Base-by-base conservation (phyloP, 2,888 invertebrate genomes). In the Sarcophaga variegata region DNA sequence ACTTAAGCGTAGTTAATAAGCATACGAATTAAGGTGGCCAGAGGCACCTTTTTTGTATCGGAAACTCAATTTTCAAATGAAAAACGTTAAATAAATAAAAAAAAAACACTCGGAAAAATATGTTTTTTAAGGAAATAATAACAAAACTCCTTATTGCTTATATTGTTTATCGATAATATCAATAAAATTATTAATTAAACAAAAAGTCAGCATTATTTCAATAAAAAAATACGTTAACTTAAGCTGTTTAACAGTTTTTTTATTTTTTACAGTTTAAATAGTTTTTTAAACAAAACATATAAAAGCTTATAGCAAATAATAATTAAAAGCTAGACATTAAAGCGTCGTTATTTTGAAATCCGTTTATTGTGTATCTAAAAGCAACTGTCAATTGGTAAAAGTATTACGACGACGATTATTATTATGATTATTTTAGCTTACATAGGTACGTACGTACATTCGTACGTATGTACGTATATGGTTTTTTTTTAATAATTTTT, bases 311-410 rank as follows among this genome's bases (percentile, higher is more conserved):
- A 37, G 6, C 27, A 27, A 70, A 63, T 12, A 75, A 62, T 54
- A 47, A 75, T 54, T 54, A 17, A 54, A 54, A 76, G 49, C 14
- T 59, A 77, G 75, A 81, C 81, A 69, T 64, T 78, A 64, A 74
- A 74, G 81, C 72, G 78, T 74, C 67, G 72, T 63, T 71, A 37
- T 37, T 54, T 83, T 22, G 20, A 85, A 85, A 78, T 78, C 75
- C 74, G 11, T 72, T 76, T 85, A 54, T 54, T 54, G 54, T 12
- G 14, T 54, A 54, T 54, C 54, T 25, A 47, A 25, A 54, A 71
- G 27, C 20, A 62, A 69, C 69, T 66, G 63, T 59, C 80, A 80
- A 63, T 64, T 12, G 54, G 54, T 54, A 66, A 67, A 47, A 25
- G 49, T 71, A 71, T 71, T 70, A 47, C 47, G 14, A 5, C 11